Evolutionary conservation across 2,113 vertebrate species (phyloP).

Genomic region (Axis porcinus): DNA sequence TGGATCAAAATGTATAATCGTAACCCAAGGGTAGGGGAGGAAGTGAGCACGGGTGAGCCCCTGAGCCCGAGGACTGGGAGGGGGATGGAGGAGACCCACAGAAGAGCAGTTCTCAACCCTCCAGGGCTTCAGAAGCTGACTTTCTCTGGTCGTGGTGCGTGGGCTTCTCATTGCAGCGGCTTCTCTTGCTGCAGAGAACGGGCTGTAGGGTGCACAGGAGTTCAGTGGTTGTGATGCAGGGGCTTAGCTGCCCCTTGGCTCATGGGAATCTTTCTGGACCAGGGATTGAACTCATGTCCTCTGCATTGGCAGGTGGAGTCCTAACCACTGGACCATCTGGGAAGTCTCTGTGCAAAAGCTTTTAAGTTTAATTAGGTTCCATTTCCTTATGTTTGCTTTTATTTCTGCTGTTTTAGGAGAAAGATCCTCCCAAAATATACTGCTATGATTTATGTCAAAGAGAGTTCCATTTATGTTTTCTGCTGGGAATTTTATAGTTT

Average conservation of each 20-base stretch:
- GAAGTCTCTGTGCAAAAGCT: neutral
- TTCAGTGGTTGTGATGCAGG: neutral
- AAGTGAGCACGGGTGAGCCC: neutral
- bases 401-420: neutral
- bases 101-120: neutral
- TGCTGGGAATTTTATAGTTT: neutral
- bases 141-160: neutral
- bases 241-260: neutral
- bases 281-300: neutral
- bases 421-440: neutral
- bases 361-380: neutral
- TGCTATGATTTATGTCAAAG: neutral
- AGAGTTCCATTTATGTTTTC: neutral
- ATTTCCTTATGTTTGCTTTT: neutral
- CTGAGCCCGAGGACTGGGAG: neutral
- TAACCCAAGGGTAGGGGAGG: neutral
- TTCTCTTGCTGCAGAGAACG: neutral
- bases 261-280: neutral
- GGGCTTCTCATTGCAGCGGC: neutral
- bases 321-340: neutral
- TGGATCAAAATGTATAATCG: neutral
- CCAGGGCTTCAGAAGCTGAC: neutral
- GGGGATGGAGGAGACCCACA: neutral
- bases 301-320: neutral
- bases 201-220: neutral